phyloP scores from a whole-genome alignment of 2,113 vertebrate genomes.

The Tenrec ecaudatus region DNA sequence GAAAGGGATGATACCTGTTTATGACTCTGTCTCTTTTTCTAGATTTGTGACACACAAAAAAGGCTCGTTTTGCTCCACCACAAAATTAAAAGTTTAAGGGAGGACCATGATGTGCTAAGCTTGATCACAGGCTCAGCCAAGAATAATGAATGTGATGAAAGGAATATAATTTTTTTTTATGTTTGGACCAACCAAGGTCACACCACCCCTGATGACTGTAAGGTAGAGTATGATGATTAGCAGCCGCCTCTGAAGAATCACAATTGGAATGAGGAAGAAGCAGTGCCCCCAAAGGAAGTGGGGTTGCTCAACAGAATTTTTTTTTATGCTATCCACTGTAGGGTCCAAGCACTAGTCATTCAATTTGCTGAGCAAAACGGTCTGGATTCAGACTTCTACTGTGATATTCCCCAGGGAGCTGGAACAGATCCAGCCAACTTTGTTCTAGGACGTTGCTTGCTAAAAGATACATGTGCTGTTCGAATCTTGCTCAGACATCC shows the following conservation, averaged over 20 bases:
- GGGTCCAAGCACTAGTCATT: background rate
- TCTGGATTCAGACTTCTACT: constrained; percentile 2
- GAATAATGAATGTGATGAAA: no score
- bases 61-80: no score
- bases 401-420: background rate
- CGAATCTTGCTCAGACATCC: constrained; percentile 10
- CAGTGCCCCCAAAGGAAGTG: background rate
- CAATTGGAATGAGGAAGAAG: background rate
- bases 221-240: background rate
- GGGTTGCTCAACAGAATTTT: background rate
- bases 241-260: background rate
- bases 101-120: no score
- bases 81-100: no score
- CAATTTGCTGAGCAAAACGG: background rate
- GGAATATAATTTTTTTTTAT: no score
- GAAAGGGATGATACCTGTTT: no score
- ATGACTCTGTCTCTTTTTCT: no score
- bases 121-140: no score
- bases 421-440: background rate
- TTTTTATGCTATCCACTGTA: background rate
- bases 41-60: no score
- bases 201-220: background rate
- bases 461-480: constrained; percentile 31
- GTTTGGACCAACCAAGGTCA: no score
- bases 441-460: constrained; percentile 8